phyloP scores from a whole-genome alignment of 2,797 vertebrate genomes.

The Sebastolobus alascanus region DNA sequence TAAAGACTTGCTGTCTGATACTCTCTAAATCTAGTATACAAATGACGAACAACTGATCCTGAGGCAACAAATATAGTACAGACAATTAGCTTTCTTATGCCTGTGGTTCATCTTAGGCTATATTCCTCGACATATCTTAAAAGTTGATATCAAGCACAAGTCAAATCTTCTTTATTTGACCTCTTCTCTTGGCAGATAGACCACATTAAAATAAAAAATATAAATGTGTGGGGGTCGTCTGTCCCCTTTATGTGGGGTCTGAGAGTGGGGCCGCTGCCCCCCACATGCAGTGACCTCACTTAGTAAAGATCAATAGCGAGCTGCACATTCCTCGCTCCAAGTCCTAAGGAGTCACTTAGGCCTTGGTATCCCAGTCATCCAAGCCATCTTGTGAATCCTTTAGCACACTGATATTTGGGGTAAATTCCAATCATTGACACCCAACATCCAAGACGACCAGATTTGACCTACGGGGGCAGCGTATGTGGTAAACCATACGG shows the following conservation, averaged over 20 bases:
- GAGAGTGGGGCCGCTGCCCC: slow-evolving; percentile 61
- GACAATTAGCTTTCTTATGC: slow-evolving; percentile 15
- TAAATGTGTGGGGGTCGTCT: slow-evolving; percentile 41
- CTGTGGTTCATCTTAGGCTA: slow-evolving; percentile 13
- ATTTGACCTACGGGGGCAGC: slow-evolving; percentile 75
- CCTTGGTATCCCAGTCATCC: slow-evolving; percentile 79
- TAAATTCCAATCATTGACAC: slow-evolving; percentile 80
- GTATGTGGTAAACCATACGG: slow-evolving; percentile 65
- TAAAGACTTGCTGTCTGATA: not conserved
- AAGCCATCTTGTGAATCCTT: slow-evolving; percentile 72
- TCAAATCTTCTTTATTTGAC: slow-evolving; percentile 30
- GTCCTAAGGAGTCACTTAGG: slow-evolving; percentile 70
- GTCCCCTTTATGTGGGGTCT: slow-evolving; percentile 65
- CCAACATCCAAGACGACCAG: slow-evolving; percentile 74
- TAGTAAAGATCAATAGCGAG: slow-evolving; percentile 76
- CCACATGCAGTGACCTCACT: slow-evolving; percentile 77
- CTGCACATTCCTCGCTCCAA: slow-evolving; percentile 76
- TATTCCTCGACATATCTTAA: slow-evolving; percentile 14
- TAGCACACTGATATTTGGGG: slow-evolving; percentile 70
- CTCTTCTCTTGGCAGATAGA: slow-evolving; percentile 24
- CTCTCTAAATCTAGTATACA: slow-evolving; percentile 35
- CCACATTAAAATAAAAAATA: slow-evolving; percentile 65
- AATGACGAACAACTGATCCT: slow-evolving; percentile 27
- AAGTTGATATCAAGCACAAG: slow-evolving; percentile 20
- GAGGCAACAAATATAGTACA: slow-evolving; percentile 13